Base-by-base conservation (phyloP, 2,888 invertebrate species). In the Ommatoiulus sabulosus region DNA sequence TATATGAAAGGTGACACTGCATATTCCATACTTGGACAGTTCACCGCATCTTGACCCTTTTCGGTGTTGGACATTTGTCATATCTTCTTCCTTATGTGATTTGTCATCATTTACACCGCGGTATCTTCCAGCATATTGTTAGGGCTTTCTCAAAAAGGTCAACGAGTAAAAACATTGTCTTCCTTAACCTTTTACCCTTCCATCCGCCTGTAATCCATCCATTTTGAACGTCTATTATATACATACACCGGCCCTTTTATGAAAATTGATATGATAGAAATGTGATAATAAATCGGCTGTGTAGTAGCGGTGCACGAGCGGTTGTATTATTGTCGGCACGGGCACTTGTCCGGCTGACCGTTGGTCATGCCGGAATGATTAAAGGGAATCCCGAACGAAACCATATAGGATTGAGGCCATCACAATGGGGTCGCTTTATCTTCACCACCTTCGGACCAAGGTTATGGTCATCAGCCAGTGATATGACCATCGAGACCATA, bases 321-420 rank as follows among this genome's bases (percentile, higher is more conserved):
- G 24, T 72, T 72, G 20, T 20, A 72, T 72, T 72, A 72, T 72
- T 72, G 72, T 72, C 72, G 72, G 72, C 72, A 72, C 72, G 72
- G 72, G 24, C 72, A 15, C 52, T 52, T 24, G 72, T 72, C 72
- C 72, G 7, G 24, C 24, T 72, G 72, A 72, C 72, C 72, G 8
- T 72, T 72, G 72, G 72, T 72, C 72, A 72, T 24, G 72, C 72
- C 72, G 72, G 24, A 1, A 72, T 72, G 72, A 72, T 72, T 72
- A 72, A 72, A 72, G 20, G 72, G 72, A 72, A 72, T 72, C 72
- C 72, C 24, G 20, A 72, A 72, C 24, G 24, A 72, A 72, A 72
- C 24, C 72, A 5, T 48, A 48, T 20, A 8, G 72, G 72, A 24
- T n/a, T 72, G 72, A 72, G 72, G 10, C 6, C n/a, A 24, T 24